phyloP scores from a whole-genome alignment of 2,113 vertebrate species.

The Phaethon lepturus region DNA sequence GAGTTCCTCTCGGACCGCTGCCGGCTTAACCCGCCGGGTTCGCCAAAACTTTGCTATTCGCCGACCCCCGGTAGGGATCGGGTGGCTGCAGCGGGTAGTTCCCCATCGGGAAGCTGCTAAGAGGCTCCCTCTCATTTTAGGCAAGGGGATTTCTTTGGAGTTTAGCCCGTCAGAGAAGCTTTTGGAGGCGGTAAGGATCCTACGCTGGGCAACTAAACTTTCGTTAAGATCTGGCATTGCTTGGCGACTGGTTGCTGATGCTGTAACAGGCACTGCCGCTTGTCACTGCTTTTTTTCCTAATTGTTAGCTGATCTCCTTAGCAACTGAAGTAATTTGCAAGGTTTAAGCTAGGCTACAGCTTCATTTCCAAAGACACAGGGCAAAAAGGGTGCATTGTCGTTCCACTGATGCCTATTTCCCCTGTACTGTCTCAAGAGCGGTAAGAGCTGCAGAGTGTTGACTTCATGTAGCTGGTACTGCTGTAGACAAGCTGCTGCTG shows the following conservation, averaged over 20 bases:
- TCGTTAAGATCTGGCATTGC: neutral
- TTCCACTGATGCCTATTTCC: neutral
- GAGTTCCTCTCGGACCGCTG: neutral
- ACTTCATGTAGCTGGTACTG: neutral
- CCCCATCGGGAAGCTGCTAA: neutral
- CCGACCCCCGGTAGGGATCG: neutral
- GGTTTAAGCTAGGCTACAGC: neutral
- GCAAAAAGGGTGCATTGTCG: neutral
- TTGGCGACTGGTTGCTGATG: neutral
- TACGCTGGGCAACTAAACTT: constrained; percentile 49
- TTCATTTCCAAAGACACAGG: neutral
- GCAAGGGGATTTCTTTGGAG: neutral
- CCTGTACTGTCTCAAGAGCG: neutral
- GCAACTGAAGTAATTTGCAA: constrained; percentile 44
- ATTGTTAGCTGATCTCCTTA: constrained; percentile 62
- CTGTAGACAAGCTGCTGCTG: neutral
- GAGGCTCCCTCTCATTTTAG: neutral
- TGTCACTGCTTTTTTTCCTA: neutral
- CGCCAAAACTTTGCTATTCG: neutral
- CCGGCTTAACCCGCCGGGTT: neutral
- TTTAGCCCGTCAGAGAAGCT: neutral
- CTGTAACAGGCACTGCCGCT: neutral
- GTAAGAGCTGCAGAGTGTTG: neutral
- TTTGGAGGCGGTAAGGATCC: neutral
- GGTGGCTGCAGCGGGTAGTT: neutral